A percentile compares a stretch with the other conserved stretches of the same genome.
These are phyloP conservation scores for Pangasius krempfi DNA, from an alignment of 2,797 vertebrate species.

Conservation along the genomic window DNA sequence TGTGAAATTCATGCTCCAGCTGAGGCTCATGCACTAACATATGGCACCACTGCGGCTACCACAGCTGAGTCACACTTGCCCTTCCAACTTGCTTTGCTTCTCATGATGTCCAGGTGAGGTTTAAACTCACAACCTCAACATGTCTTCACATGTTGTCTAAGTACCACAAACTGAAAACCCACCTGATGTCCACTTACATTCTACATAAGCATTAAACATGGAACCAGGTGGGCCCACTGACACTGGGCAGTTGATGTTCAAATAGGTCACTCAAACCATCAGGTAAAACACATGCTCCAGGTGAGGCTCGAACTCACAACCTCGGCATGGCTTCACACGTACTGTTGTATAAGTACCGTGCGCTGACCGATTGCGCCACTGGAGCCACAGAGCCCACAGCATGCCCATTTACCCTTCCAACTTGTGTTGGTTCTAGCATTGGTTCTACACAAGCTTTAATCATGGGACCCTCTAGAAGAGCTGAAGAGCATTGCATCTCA, in stretches of 20 bases:
- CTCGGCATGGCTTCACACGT: neutral
- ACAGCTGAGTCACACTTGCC: too few species aligned
- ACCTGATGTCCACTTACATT: too few species aligned
- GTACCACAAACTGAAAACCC: neutral
- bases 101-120: too few species aligned
- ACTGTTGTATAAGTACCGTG: neutral
- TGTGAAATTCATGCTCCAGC: too few species aligned
- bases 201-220: too few species aligned
- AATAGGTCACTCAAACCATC: neutral
- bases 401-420: neutral
- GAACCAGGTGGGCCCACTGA: neutral
- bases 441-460: neutral
- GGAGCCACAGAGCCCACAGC: neutral
- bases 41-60: too few species aligned
- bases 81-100: too few species aligned
- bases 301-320: neutral
- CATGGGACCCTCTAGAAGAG: neutral
- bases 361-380: neutral
- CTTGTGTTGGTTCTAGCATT: neutral
- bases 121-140: too few species aligned
- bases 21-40: too few species aligned
- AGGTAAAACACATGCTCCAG: neutral
- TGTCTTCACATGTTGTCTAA: neutral
- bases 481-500: neutral
- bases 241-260: neutral